Base-by-base conservation (phyloP, 2,888 invertebrate species). In the Aphidoletes aphidimyza region DNA sequence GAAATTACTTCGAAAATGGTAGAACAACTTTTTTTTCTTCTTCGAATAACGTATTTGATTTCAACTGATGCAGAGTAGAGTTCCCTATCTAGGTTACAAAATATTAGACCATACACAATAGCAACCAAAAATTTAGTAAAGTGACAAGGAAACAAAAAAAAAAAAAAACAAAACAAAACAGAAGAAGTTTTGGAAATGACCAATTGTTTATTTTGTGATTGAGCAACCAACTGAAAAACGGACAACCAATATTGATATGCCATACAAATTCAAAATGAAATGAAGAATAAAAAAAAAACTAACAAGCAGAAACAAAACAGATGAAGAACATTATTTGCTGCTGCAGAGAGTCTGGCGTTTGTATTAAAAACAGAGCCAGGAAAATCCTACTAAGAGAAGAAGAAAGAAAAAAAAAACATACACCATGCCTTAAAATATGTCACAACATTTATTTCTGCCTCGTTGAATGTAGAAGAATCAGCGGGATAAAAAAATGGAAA, bases 401-500 rank as follows among this genome's bases (percentile, higher is more conserved):
- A n/a, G n/a, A n/a, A n/a, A n/a, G n/a, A 69, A 34, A 11, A 14
- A 1, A 69, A 17, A n/a, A 78, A 78, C 34, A 8, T 36, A 17
- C 34, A 78, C 81, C 81, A 37, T 36, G 30, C 81, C 81, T 37
- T 37, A 81, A 5, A 81, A 81, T 81, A 81, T 78, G 78, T 78
- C 78, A 78, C 78, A 78, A 78, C 36, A 78, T 78, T 78, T 78
- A 78, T 81, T 37, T 81, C 37, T 37, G 14, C 69, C 69, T 69
- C 69, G 17, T 34, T 69, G 69, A 54, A 3, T 54, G 22, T 3
- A 54, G 54, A 54, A 54, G 54, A 69, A 22, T 54, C 34, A 69
- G 69, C 69, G 69, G 69, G 26, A 69, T 69, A 69, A 69, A 69
- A 11, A 69, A 30, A 14, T 22, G 22, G 17, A 17, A 17, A 47